A percentile compares a stretch with the other conserved stretches of the same genome.
These are phyloP conservation scores for Paedocypris sp. DNA, from an alignment of 2,113 vertebrate genomes.

Conservation along the genomic window DNA sequence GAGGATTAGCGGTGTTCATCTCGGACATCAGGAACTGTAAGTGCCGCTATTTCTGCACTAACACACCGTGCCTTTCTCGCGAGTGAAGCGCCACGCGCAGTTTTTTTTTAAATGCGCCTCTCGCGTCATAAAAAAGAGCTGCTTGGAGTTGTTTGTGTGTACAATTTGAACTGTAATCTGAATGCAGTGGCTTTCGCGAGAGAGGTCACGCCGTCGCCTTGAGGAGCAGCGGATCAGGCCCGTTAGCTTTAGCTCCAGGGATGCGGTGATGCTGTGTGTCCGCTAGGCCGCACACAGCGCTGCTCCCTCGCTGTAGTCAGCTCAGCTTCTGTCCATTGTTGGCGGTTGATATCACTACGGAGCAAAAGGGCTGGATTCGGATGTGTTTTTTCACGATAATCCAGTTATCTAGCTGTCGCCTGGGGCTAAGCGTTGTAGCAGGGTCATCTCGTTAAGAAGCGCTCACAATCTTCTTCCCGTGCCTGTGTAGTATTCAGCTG, in stretches of 20 bases:
- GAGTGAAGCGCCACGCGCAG: not conserved
- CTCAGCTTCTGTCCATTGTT: no score
- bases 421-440: conserved; percentile 2
- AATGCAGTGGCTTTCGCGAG: not conserved
- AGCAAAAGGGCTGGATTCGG: conserved; percentile 1
- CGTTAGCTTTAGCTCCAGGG: conserved; percentile 8
- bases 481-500: not conserved
- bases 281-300: conserved; percentile 11
- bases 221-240: not conserved
- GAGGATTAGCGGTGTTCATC: conserved; percentile 86
- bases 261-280: not conserved
- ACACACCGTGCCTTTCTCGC: not conserved
- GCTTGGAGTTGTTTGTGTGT: not conserved
- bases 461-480: not conserved
- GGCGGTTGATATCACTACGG: conserved; percentile 11
- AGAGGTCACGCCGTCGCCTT: not conserved
- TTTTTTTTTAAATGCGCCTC: not conserved
- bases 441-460: conserved; percentile 1
- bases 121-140: not conserved
- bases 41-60: conserved; percentile 34
- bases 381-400: conserved; percentile 32
- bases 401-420: conserved; percentile 25
- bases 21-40: conserved; percentile 90
- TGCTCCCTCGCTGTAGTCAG: no score
- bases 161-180: no score